Conservation (phyloP, 2,797 vertebrate genomes). For the Chelidonichthys spinosus region DNA sequence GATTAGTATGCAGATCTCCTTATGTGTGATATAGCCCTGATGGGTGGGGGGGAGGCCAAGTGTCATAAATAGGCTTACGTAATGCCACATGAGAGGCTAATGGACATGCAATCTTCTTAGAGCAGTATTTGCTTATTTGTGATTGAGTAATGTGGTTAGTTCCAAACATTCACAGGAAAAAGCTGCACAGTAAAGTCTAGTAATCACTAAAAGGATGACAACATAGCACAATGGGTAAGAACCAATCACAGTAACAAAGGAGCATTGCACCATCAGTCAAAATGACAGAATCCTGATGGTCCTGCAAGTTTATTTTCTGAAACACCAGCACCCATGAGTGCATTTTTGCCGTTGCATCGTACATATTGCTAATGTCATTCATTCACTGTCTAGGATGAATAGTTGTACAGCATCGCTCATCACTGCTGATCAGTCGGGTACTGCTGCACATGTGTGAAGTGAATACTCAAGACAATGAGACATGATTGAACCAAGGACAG, state of each 20-base stretch:
- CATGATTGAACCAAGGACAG: not conserved
- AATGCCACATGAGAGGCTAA: constrained; percentile 44
- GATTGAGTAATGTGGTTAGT: constrained; percentile 43
- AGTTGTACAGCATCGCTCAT: not conserved
- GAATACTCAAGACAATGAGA: constrained; percentile 14
- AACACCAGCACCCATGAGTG: not conserved
- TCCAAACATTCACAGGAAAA: constrained; percentile 24
- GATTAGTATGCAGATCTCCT: constrained; percentile 50
- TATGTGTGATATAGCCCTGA: constrained; percentile 36
- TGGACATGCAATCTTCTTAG: constrained; percentile 49
- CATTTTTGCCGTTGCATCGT: constrained; percentile 12
- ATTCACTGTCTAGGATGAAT: constrained; percentile 27
- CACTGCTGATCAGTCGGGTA: constrained; percentile 6
- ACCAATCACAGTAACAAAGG: constrained; percentile 25
- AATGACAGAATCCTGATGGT: constrained; percentile 20
- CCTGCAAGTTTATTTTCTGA: constrained; percentile 24
- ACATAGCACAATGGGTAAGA: constrained; percentile 20
- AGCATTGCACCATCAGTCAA: not conserved
- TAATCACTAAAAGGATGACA: too few relatives aligned
- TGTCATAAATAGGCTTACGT: constrained; percentile 52
- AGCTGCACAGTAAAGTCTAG: not conserved
- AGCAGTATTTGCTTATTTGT: constrained; percentile 45
- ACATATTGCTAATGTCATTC: constrained; percentile 2
- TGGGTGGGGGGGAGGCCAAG: constrained; percentile 40
- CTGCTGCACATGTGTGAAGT: constrained; percentile 3